A percentile compares a stretch with the other conserved stretches of the same genome.
Conservation (phyloP, 2,113 vertebrate species). For the Ageneiosus marmoratus region DNA sequence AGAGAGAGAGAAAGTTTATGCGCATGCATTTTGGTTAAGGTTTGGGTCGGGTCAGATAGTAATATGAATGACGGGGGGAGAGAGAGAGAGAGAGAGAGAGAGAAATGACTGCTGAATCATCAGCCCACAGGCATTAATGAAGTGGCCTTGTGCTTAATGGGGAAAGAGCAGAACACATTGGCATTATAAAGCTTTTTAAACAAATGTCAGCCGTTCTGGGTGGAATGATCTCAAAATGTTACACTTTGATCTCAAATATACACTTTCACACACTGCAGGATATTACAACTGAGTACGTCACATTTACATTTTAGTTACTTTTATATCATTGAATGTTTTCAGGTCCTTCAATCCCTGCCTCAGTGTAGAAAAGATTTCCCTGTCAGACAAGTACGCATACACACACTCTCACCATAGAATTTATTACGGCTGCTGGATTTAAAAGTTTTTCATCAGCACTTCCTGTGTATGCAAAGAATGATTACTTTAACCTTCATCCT, state of each 20-base stretch:
- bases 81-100: background rate
- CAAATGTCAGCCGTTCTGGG: background rate
- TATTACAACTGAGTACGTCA: conserved; percentile 23
- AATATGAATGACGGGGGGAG: background rate
- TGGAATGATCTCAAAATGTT: background rate
- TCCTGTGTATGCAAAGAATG: background rate
- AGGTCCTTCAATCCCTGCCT: background rate
- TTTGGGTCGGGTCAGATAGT: background rate
- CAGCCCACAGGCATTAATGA: conserved; percentile 11
- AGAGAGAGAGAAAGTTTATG: background rate
- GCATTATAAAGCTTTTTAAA: conserved; percentile 53
- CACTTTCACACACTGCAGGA: background rate
- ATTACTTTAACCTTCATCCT: conserved; percentile 45
- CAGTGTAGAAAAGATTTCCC: background rate
- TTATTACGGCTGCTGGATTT: conserved; percentile 20
- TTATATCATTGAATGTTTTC: background rate
- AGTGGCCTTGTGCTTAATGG: conserved; percentile 50
- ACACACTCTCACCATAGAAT: background rate
- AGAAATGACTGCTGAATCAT: background rate
- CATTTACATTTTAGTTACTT: background rate
- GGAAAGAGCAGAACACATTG: conserved; percentile 60
- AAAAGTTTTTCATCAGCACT: background rate
- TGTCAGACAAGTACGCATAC: background rate
- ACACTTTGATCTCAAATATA: background rate
- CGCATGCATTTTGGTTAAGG: background rate